A percentile compares a stretch with the other conserved stretches of the same genome.
Conservation (phyloP, 2,888 invertebrate genomes). For the Ochropleura plecta region DNA sequence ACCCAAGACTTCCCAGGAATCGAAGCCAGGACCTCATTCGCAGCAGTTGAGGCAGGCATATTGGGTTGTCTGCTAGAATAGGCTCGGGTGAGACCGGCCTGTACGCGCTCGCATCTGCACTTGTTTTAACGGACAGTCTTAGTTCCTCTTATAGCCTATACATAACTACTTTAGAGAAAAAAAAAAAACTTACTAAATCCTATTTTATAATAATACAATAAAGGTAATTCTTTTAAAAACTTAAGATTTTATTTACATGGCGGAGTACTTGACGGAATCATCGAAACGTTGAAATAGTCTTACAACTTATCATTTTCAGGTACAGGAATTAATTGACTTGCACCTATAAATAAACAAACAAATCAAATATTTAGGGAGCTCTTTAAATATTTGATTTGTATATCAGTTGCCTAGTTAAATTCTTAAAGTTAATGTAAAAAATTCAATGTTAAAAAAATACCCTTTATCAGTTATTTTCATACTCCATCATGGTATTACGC, state of each 20-base stretch:
- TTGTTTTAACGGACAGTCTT: background rate
- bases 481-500: no score
- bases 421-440: background rate
- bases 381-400: background rate
- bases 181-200: background rate
- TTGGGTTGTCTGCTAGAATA: background rate
- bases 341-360: background rate
- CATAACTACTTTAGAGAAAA: background rate
- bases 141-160: background rate
- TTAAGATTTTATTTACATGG: no score
- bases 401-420: background rate
- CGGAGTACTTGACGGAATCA: background rate
- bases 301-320: background rate
- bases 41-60: background rate
- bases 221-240: no score
- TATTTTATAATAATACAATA: background rate
- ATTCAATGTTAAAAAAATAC: no score
- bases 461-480: no score
- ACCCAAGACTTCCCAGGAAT: no score
- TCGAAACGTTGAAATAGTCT: background rate
- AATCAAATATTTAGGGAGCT: background rate
- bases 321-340: background rate
- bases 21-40: no score
- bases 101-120: background rate
- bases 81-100: background rate